Percentiles rank a stretch among this genome's conserved stretches.
phyloP scores from a whole-genome alignment of 1,140 invertebrate species.

The Bombus cullumanus region DNA sequence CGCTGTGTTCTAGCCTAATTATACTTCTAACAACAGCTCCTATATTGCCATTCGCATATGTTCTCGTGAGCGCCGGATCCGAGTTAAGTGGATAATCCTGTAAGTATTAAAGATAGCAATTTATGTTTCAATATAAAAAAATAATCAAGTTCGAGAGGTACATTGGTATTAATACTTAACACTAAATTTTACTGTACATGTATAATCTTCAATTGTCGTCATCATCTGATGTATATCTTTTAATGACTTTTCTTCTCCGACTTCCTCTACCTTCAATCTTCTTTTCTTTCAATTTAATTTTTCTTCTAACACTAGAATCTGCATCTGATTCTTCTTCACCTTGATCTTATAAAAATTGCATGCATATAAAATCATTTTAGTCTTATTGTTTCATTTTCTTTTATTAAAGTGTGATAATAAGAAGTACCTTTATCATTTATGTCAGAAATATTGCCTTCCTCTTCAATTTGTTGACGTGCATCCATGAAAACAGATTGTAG shows the following conservation, averaged over 20 bases:
- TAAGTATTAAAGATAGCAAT: not conserved
- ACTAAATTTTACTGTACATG: slow-evolving; percentile 46
- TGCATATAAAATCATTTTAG: not conserved
- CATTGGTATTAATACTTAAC: slow-evolving; percentile 26
- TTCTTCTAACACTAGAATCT: slow-evolving; percentile 86
- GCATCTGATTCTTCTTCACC: slow-evolving; percentile 83
- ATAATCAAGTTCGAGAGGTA: not conserved
- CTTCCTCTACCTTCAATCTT: slow-evolving; percentile 80
- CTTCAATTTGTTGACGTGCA: slow-evolving; percentile 88
- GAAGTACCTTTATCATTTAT: slow-evolving; percentile 75
- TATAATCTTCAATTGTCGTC: slow-evolving; percentile 84
- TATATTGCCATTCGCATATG: too few relatives aligned
- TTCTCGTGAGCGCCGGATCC: too few relatives aligned
- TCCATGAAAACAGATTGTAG: slow-evolving; percentile 93
- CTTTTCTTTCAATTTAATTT: slow-evolving; percentile 84
- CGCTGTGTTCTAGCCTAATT: too few relatives aligned
- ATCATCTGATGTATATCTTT: slow-evolving; percentile 90
- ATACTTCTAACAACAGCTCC: too few relatives aligned
- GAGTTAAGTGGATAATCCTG: too few relatives aligned
- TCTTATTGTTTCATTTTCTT: not conserved
- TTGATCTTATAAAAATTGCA: slow-evolving; percentile 53
- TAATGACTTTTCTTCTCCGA: slow-evolving; percentile 86
- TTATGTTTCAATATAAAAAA: slow-evolving; percentile 5
- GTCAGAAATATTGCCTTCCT: slow-evolving; percentile 85
- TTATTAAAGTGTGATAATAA: slow-evolving; percentile 7